These are phyloP conservation scores for Cotesia chilonis DNA, from an alignment of 1,140 invertebrate genomes.

Conservation along the genomic window DNA sequence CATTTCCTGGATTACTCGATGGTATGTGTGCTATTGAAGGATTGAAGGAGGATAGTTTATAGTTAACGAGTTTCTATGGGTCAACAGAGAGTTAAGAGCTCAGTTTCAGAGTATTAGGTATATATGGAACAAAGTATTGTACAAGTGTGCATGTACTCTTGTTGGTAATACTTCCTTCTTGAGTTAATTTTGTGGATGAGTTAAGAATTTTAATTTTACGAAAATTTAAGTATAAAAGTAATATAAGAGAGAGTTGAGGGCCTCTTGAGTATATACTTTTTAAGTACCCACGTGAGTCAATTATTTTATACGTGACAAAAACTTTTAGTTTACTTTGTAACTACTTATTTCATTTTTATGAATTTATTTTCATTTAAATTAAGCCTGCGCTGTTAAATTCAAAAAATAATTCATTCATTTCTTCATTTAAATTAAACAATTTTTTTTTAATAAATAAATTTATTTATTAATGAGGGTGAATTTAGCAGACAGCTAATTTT, in stretches of 20 bases:
- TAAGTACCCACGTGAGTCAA: conserved; percentile 15
- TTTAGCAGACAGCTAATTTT: too few species aligned
- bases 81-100: conserved; percentile 8
- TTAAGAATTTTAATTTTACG: background rate
- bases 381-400: too few species aligned
- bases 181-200: conserved; percentile 6
- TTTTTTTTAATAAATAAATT: background rate
- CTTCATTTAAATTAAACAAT: too few species aligned
- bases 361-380: background rate
- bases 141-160: background rate
- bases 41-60: background rate
- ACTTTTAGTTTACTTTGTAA: background rate
- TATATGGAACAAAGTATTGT: too few species aligned
- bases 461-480: too few species aligned
- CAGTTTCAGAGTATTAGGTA: background rate
- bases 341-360: background rate
- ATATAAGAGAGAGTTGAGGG: conserved; percentile 10
- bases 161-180: conserved; percentile 24
- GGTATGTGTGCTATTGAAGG: background rate
- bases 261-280: background rate
- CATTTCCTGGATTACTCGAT: background rate
- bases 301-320: conserved; percentile 22
- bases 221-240: background rate
- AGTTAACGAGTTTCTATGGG: conserved; percentile 39
- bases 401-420: too few species aligned